Conservation (phyloP, 30 jellyfish, hydroid and myxozoan genomes). For the Chironex yamaguchii region DNA sequence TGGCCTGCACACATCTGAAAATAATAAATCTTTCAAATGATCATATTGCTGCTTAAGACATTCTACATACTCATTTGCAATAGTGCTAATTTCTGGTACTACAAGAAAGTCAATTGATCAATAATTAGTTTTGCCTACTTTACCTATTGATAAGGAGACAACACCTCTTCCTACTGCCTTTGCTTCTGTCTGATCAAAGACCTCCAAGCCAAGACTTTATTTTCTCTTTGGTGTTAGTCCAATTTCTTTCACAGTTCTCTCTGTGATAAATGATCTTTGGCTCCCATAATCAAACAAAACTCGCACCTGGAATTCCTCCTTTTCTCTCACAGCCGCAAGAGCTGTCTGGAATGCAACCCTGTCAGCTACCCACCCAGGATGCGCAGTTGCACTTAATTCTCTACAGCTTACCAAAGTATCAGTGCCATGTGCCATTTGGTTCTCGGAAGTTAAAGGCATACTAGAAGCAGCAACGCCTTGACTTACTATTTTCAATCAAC, state of each 20-base stretch:
- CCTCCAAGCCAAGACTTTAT: not conserved
- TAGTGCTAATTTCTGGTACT: not conserved
- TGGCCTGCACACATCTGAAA: not conserved
- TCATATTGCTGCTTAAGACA: not conserved
- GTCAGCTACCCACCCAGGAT: not conserved
- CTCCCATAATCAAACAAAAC: not conserved
- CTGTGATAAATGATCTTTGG: not conserved
- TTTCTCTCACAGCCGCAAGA: not conserved
- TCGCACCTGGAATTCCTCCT: not conserved
- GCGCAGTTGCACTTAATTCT: not conserved
- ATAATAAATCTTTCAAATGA: not conserved
- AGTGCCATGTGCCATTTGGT: not conserved
- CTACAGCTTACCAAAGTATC: not conserved
- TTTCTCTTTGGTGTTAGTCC: not conserved
- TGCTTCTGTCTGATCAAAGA: not conserved
- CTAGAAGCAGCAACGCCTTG: not conserved
- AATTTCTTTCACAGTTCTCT: not conserved
- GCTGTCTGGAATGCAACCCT: not conserved
- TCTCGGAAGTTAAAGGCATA: not conserved
- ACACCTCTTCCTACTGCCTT: no score
- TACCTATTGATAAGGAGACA: no score
- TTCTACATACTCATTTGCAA: not conserved
- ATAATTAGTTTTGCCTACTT: not conserved
- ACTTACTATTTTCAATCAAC: not conserved
- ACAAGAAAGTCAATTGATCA: not conserved